A percentile compares a stretch with the other conserved stretches of the same genome.
These are phyloP conservation scores for Agriotes lineatus DNA, from an alignment of 2,888 invertebrate genomes.

Conservation along the genomic window DNA sequence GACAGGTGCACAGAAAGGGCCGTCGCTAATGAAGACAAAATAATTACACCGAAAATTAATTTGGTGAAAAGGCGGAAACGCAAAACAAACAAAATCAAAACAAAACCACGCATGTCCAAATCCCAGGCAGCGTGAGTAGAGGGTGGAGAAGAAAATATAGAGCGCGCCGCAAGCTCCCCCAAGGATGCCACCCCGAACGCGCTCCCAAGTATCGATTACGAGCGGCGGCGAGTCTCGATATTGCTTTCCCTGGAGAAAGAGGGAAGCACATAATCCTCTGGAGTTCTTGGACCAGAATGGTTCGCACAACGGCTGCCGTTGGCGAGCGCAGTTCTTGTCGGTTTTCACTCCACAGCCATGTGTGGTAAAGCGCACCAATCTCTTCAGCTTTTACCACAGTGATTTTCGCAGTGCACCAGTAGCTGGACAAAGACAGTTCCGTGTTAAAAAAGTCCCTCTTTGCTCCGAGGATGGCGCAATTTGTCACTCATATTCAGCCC, in stretches of 20 bases:
- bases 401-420: background rate
- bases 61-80: slow-evolving; percentile 26
- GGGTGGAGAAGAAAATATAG: slow-evolving; percentile 51
- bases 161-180: slow-evolving; percentile 34
- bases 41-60: slow-evolving; percentile 32
- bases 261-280: slow-evolving; percentile 51
- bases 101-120: slow-evolving; percentile 49
- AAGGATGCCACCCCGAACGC: slow-evolving; percentile 33
- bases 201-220: slow-evolving; percentile 38
- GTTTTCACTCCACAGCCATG: slow-evolving; percentile 22
- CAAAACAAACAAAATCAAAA: slow-evolving; percentile 35
- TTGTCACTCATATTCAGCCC: slow-evolving; percentile 72
- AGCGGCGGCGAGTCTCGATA: slow-evolving; percentile 55
- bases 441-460: slow-evolving; percentile 7
- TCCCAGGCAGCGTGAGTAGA: slow-evolving; percentile 51
- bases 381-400: background rate
- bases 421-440: background rate
- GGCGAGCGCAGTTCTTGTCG: slow-evolving; percentile 32
- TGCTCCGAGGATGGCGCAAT: slow-evolving; percentile 68
- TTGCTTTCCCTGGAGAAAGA: slow-evolving; percentile 57
- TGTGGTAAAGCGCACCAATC: background rate
- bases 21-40: slow-evolving; percentile 14
- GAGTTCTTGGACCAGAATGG: slow-evolving; percentile 50
- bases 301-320: slow-evolving; percentile 46
- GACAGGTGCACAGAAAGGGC: too few species aligned